Base-by-base conservation (phyloP, 2,113 vertebrate genomes). In the Trogon melanurus region DNA sequence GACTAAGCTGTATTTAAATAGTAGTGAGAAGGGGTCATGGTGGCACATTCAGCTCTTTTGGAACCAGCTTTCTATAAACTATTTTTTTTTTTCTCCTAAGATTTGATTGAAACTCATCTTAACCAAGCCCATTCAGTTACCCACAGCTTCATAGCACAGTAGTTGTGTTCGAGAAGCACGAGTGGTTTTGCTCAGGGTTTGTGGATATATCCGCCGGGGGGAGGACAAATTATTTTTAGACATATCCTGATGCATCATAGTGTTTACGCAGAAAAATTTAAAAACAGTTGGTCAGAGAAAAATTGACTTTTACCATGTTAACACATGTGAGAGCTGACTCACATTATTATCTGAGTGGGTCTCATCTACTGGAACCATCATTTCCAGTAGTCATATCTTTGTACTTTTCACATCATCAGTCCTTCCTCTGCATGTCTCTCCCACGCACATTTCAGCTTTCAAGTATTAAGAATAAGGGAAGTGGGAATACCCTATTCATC, bases 181-280 rank as follows among this genome's bases (percentile, higher is more conserved):
- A 61, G 83, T 94, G 95, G 92, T 95, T 97, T 96, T 92, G 88
- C 32, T 3, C 48, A 91, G 72, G 94, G 88, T 86, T 97, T 96
- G 76, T 95, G 96, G 90, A 92, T 61, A 81, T 22, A 91, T 81
- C 93, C 3, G 0, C 53, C 5, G 21, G 4, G 6, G 50, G 56
- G 75, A 86, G 53, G 82, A 79, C 51, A 51, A 70, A 48, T 14
- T 96, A 90, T 94, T 94, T 96, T 94, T 93, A 92, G 75, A 75
- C 21, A 53, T 74, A 74, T 86, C 83, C 88, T 90, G 87, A 94
- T 86, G 90, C 90, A 93, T 93, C 95, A 91, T n/a, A 69, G 48
- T 97, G 94, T 96, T 97, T 95, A 90, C 93, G 85, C 2, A 95
- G 85, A 94, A 94, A 36, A 95, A 93, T 78, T 81, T 53, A 50